Evolutionary conservation across 2,113 vertebrate genomes (phyloP).

Genomic region (Perognathus longimembris): DNA sequence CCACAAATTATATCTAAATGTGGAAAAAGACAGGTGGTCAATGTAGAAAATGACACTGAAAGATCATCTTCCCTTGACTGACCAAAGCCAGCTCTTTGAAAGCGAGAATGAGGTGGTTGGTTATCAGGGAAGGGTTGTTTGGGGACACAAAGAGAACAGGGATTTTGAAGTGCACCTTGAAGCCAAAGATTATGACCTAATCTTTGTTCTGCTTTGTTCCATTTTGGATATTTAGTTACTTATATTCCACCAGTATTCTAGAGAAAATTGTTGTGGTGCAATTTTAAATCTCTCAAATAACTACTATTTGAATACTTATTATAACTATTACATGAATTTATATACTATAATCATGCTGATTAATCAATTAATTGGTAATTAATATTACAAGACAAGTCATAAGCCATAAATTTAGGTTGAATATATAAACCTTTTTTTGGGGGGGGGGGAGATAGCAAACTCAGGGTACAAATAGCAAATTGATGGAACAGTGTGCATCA

Average conservation of each 20-base stretch:
- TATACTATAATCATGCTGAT: too few species aligned
- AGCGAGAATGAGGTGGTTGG: background rate
- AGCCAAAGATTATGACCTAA: background rate
- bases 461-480: background rate
- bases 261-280: background rate
- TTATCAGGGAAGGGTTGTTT: conserved; percentile 7
- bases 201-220: background rate
- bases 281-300: background rate
- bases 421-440: background rate
- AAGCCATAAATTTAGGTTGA: background rate
- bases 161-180: background rate
- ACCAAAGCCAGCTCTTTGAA: conserved; percentile 1
- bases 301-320: background rate
- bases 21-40: conserved; percentile 71
- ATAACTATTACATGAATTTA: background rate
- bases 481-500: background rate
- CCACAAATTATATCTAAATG: conserved; percentile 74
- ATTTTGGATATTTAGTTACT: background rate
- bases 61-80: conserved; percentile 23
- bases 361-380: background rate
- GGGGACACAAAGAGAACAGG: background rate
- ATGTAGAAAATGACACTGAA: conserved; percentile 61
- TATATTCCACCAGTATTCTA: background rate
- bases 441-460: background rate
- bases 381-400: background rate